A percentile compares a stretch with the other conserved stretches of the same genome.
These are phyloP conservation scores for Drosophila sproati DNA, from an alignment of 1,140 invertebrate genomes.

Conservation along the genomic window DNA sequence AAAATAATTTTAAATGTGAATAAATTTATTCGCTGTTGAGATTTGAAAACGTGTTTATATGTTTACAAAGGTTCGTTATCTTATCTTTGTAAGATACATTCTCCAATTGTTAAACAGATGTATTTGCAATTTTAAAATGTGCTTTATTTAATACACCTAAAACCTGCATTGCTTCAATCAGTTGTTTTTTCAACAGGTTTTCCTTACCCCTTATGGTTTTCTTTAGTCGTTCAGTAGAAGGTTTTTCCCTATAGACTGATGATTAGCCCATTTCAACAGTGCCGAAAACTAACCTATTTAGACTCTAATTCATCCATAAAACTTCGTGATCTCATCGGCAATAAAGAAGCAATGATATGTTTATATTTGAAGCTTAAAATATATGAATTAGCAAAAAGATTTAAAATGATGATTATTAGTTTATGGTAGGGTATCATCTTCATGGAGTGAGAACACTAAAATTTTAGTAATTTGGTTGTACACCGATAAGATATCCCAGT, in stretches of 20 bases:
- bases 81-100: too few species aligned
- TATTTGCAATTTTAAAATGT: too few species aligned
- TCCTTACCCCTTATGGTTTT: not conserved
- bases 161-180: not conserved
- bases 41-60: not conserved
- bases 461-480: not conserved
- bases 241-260: not conserved
- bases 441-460: not conserved
- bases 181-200: too few species aligned
- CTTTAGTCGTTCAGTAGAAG: not conserved
- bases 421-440: conserved; percentile 4
- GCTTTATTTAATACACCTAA: not conserved
- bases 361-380: not conserved
- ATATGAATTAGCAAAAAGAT: conserved; percentile 3
- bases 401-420: not conserved
- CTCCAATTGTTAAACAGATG: too few species aligned
- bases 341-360: not conserved
- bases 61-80: too few species aligned
- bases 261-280: not conserved
- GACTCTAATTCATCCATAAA: not conserved
- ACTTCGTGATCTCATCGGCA: not conserved
- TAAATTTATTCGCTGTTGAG: not conserved
- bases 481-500: conserved; percentile 21
- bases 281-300: too few species aligned
- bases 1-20: not conserved